These are phyloP conservation scores for Caradrina kadenii DNA, from an alignment of 2,888 invertebrate genomes.

Conservation along the genomic window DNA sequence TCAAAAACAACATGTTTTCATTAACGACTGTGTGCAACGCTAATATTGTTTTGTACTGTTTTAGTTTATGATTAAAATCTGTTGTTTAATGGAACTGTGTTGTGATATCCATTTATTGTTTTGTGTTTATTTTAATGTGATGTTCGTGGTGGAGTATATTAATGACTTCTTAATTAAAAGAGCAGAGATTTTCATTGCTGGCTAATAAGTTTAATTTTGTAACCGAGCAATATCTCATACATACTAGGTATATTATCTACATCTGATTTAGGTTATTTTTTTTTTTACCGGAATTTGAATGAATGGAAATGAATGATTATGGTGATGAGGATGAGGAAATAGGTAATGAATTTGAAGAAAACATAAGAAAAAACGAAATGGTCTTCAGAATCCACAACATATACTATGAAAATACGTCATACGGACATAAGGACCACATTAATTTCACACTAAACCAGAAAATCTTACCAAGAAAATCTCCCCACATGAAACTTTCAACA, in stretches of 20 bases:
- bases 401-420: neutral
- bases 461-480: slow-evolving; percentile 10
- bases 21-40: slow-evolving; percentile 75
- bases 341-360: too few relatives aligned
- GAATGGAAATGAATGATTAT: neutral
- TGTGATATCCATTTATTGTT: slow-evolving; percentile 49
- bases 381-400: neutral
- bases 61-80: slow-evolving; percentile 74
- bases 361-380: neutral
- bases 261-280: too few relatives aligned
- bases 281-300: too few relatives aligned
- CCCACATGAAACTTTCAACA: slow-evolving; percentile 30
- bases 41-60: slow-evolving; percentile 79
- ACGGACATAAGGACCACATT: neutral
- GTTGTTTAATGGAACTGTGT: slow-evolving; percentile 60
- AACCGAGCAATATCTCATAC: neutral
- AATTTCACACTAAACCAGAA: slow-evolving; percentile 12
- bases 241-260: neutral
- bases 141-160: slow-evolving; percentile 12
- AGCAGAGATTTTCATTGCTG: neutral
- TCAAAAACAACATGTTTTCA: slow-evolving; percentile 89
- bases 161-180: slow-evolving; percentile 28
- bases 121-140: slow-evolving; percentile 37
- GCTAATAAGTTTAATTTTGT: neutral
- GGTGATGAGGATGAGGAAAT: too few relatives aligned